phyloP scores from a whole-genome alignment of 1,140 invertebrate species.

The Drosophila nigromelanica region DNA sequence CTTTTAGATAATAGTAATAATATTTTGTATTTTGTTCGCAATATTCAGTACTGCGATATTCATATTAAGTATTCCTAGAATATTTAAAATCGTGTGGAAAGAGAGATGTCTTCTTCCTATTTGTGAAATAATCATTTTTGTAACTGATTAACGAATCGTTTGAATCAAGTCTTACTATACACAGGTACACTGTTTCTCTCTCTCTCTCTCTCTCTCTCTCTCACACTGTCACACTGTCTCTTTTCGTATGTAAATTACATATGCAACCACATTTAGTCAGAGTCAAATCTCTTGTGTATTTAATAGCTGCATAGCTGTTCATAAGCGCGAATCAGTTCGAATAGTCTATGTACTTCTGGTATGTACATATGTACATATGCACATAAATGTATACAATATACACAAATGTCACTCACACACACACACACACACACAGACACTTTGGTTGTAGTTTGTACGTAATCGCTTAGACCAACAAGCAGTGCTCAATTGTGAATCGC shows the following conservation, averaged over 20 bases:
- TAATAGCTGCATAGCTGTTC: neutral
- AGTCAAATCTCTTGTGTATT: too few species aligned
- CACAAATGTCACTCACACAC: too few species aligned
- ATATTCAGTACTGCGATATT: too few species aligned
- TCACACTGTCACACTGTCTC: neutral
- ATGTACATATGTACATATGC: neutral
- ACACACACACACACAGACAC: neutral
- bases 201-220: neutral
- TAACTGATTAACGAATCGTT: too few species aligned
- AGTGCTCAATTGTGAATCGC: conserved; percentile 16
- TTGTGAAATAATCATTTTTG: too few species aligned
- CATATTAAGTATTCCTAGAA: too few species aligned
- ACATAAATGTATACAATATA: neutral
- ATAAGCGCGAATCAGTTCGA: neutral
- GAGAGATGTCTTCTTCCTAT: too few species aligned
- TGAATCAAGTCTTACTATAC: too few species aligned
- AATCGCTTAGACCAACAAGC: conserved; percentile 9
- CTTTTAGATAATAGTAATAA: too few species aligned
- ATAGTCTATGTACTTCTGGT: neutral
- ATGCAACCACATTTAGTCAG: neutral
- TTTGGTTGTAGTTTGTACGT: neutral
- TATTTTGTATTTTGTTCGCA: too few species aligned
- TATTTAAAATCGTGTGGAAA: too few species aligned
- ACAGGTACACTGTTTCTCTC: neutral
- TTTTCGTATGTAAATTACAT: neutral